Base-by-base conservation (phyloP, 2,113 vertebrate genomes). In the Otus sunia region DNA sequence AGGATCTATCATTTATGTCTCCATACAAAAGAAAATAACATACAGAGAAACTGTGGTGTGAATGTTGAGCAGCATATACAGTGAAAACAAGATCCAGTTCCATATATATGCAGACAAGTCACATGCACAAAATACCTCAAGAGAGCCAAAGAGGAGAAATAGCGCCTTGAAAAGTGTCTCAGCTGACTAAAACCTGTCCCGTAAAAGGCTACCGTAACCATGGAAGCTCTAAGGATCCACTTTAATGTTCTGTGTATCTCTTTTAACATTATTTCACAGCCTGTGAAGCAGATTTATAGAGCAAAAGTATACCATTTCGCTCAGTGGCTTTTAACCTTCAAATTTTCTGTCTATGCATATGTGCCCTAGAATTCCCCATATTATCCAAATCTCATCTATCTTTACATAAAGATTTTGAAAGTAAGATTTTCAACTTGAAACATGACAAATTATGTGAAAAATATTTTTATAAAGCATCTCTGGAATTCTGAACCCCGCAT, bases 171-270 rank as follows among this genome's bases (percentile, higher is more conserved):
- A 81, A 85, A 81, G 7, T 45, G 10, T 4, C 5, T 74, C 5
- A 26, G 22, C 5, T 63, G 43, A 58, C 12, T 53, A 63, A 86
- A 84, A n/a, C 5, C 3, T 41, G 10, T 59, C 16, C 5, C 10
- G 63, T 72, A 32, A 74, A 71, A 49, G 6, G 3, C 8, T 82
- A 4, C 14, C 0, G 2, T 37, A 82, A 50, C 4, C n/a, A 43
- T 0, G 0, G 18, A 20, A 77, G 27, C 10, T 68, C 29, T 62
- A 68, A 45, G 15, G 3, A 3, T 37, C 23, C 12, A 29, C 8
- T 72, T 62, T 10, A 50, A 34, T 25, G 3, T 47, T 58, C 50
- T 39, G 1, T 59, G 10, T 29, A 29, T 69, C 9, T 69, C 27
- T 90, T 85, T 63, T 22, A 76, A 41, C 32, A 34, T n/a, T 66